A percentile compares a stretch with the other conserved stretches of the same genome.
These are phyloP conservation scores for Pogonomyrmex barbatus DNA, from an alignment of 1,140 invertebrate genomes.

Conservation along the genomic window DNA sequence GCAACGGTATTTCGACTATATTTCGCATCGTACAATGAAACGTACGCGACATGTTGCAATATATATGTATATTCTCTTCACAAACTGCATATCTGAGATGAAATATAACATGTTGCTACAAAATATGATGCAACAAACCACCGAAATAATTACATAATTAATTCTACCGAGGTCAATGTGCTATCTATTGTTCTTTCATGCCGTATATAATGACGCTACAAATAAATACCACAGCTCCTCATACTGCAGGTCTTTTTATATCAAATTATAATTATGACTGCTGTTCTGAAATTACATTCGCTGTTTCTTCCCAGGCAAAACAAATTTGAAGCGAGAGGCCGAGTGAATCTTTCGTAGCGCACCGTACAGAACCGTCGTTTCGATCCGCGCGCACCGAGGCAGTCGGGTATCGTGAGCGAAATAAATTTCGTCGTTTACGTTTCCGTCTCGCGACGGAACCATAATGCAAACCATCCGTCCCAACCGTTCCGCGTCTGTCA, in stretches of 20 bases:
- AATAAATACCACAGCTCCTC: not conserved
- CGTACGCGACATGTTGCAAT: not conserved
- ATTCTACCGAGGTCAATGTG: not conserved
- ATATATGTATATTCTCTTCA: conserved; percentile 11
- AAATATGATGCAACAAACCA: conserved; percentile 18
- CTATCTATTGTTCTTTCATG: not conserved
- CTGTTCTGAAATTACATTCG: not conserved
- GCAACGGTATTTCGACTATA: not conserved
- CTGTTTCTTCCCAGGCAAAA: conserved; percentile 1
- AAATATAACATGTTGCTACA: conserved; percentile 26
- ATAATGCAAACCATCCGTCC: conserved; percentile 54
- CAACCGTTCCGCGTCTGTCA: conserved; percentile 49
- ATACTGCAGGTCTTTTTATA: not conserved
- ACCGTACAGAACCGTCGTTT: not conserved
- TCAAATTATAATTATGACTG: not conserved
- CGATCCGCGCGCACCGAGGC: conserved; percentile 29
- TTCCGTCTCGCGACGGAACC: conserved; percentile 3
- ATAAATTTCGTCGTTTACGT: conserved; percentile 62
- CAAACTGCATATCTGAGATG: not conserved
- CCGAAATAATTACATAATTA: conserved; percentile 10
- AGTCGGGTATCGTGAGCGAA: conserved; percentile 31
- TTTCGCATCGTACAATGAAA: conserved; percentile 17
- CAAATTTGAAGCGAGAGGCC: not conserved
- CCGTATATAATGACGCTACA: not conserved
- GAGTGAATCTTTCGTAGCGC: conserved; percentile 50